Evolutionary conservation across 2,888 invertebrate species (phyloP).

Genomic region (Xestia ashworthii): DNA sequence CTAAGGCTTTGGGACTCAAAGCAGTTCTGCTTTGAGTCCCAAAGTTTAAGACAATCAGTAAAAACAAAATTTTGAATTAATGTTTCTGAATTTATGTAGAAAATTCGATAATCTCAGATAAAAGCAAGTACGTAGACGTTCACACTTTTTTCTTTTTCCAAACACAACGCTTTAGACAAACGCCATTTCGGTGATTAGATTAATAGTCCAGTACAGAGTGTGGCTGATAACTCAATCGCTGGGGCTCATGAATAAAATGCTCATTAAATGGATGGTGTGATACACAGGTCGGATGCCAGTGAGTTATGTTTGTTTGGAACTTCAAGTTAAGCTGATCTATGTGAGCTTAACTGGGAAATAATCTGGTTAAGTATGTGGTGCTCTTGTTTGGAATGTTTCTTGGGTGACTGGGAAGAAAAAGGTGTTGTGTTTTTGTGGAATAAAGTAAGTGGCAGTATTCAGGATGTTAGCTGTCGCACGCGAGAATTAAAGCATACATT

Average conservation of each 20-base stretch:
- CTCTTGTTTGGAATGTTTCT: conserved; percentile 16
- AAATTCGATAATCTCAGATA: background rate
- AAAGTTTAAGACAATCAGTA: too few species aligned
- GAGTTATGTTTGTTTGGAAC: conserved; percentile 67
- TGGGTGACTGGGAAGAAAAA: background rate
- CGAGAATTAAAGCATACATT: background rate
- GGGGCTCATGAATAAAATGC: conserved; percentile 83
- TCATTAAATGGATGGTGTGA: conserved; percentile 77
- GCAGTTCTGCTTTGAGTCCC: too few species aligned
- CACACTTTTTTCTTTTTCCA: conserved; percentile 4
- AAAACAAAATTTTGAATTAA: too few species aligned
- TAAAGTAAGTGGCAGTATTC: background rate
- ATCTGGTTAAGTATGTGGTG: conserved; percentile 40
- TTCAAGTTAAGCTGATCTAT: conserved; percentile 52
- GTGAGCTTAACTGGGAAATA: conserved; percentile 17
- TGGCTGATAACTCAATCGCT: conserved; percentile 83
- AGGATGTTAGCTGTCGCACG: background rate
- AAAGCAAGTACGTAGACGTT: background rate
- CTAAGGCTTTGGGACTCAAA: too few species aligned
- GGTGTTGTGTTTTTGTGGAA: background rate
- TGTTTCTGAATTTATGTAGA: too few species aligned
- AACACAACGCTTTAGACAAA: conserved; percentile 68
- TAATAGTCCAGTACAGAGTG: conserved; percentile 61
- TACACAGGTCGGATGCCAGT: conserved; percentile 67
- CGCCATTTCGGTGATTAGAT: conserved; percentile 64